Evolutionary conservation across 2,888 invertebrate genomes (phyloP).

Genomic region (Criorhina ranunculi): DNA sequence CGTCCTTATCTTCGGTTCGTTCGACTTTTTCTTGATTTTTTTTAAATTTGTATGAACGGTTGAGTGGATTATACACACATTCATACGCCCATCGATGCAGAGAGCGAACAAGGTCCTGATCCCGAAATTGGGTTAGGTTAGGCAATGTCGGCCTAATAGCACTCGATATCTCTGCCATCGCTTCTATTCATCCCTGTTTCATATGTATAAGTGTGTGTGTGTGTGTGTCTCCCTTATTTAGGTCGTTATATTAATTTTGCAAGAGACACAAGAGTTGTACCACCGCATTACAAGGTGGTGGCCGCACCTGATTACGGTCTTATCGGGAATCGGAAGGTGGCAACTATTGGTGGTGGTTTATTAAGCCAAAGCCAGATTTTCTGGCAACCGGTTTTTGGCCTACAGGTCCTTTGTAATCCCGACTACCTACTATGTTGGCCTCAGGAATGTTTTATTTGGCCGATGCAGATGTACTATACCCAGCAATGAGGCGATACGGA

Average conservation of each 20-base stretch:
- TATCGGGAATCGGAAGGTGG: constrained; percentile 65
- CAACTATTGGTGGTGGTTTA: constrained; percentile 53
- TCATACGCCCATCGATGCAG: constrained; percentile 31
- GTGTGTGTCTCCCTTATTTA: constrained; percentile 47
- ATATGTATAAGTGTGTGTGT: constrained; percentile 32
- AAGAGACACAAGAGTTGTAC: constrained; percentile 51
- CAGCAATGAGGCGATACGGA: constrained; percentile 3
- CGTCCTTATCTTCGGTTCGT: constrained; percentile 74
- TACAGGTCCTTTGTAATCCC: constrained; percentile 54
- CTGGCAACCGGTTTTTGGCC: constrained; percentile 51
- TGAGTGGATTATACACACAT: constrained; percentile 69
- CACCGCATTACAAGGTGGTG: constrained; percentile 66
- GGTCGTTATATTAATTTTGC: constrained; percentile 71
- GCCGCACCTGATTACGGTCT: constrained; percentile 73
- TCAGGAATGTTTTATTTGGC: constrained; percentile 56
- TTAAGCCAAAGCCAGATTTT: constrained; percentile 52
- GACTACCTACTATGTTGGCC: constrained; percentile 33
- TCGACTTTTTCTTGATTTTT: constrained; percentile 38
- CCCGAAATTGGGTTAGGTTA: constrained; percentile 63
- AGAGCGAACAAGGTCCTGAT: constrained; percentile 44
- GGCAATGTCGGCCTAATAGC: constrained; percentile 47
- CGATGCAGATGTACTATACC: constrained; percentile 23
- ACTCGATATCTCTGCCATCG: constrained; percentile 33
- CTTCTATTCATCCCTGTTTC: neutral
- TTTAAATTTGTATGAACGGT: constrained; percentile 64